Evolutionary conservation across 2,888 invertebrate genomes (phyloP), one percentile per base, ranked within the genome.

Genomic region (Orchesella flavescens): DNA sequence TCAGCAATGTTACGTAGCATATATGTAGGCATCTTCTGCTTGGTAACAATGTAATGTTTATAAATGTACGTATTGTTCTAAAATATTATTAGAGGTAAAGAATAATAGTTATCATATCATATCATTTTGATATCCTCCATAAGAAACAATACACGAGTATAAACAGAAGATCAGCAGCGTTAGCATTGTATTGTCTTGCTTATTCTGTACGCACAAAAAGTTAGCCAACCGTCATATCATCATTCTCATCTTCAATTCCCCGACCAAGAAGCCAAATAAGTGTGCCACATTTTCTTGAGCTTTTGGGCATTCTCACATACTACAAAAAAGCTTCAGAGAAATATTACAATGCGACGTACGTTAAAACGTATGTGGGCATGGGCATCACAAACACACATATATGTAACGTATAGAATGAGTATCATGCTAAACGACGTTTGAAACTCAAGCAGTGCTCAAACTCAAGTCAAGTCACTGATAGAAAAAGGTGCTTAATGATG

Each of bases 231-330:
- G 24, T 72, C 72, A 23, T 43, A 72, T 44, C 19, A 68, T 65
- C 15, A 19, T 68, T 59, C 10, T 21, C 44, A 17, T 46, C 66
- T 46, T 7, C 61, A 57, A 23, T 4, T 44, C 9, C 7, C 17
- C 12, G 59, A 43, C 9, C 12, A 73, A 44, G 44, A 17, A 65
- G 75, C 66, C 75, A 76, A 80, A 65, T 73, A 80, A 80, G 80
- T 80, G 80, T 80, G 80, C 80, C 80, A 80, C 80, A 80, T 78
- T 73, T 73, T 80, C 80, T 78, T 80, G 80, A 80, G 73, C 73
- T 80, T 55, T 80, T 80, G 80, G 80, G 66, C 80, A 80, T 65
- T 66, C 80, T n/a, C 66, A 21, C 59, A 59, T 23, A 55, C n/a
- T 13, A 7, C n/a, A n/a, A n/a, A n/a, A n/a, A n/a, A n/a, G n/a